Evolutionary conservation across 2,113 vertebrate genomes (phyloP).

Genomic region (Candoia aspera): DNA sequence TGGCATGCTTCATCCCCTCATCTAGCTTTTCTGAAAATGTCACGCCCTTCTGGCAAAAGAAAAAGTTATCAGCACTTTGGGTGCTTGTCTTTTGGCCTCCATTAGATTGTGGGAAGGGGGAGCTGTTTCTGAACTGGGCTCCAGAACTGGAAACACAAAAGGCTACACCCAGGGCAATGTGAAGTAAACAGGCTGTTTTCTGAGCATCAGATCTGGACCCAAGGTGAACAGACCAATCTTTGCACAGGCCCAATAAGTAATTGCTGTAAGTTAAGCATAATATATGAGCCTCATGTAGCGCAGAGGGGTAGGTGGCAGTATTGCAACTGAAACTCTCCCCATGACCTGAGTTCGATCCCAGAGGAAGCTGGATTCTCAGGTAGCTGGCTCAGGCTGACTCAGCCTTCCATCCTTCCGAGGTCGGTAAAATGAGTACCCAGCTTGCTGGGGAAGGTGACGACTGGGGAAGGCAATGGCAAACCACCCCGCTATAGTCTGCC

Average conservation of each 20-base stretch:
- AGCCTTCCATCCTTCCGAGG: no score
- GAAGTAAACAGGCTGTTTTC: background rate
- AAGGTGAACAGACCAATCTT: background rate
- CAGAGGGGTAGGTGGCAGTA: no score
- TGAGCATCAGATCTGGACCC: background rate
- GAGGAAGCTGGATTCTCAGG: no score
- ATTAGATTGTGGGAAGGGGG: background rate
- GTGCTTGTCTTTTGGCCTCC: background rate
- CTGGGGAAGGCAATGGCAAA: no score
- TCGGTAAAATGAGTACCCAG: no score
- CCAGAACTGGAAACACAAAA: background rate
- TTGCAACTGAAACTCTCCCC: no score
- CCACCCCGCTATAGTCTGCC: no score
- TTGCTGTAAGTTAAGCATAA: background rate
- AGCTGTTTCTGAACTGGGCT: background rate
- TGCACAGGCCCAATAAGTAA: background rate
- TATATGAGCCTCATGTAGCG: no score
- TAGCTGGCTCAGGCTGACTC: no score
- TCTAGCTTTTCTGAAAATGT: background rate
- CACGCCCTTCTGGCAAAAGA: background rate
- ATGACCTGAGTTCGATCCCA: no score
- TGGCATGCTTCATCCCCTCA: background rate
- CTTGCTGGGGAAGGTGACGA: no score
- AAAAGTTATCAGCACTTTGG: background rate
- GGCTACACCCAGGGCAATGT: background rate